phyloP scores from a whole-genome alignment of 2,113 vertebrate species.

The Eudorcas thomsonii region DNA sequence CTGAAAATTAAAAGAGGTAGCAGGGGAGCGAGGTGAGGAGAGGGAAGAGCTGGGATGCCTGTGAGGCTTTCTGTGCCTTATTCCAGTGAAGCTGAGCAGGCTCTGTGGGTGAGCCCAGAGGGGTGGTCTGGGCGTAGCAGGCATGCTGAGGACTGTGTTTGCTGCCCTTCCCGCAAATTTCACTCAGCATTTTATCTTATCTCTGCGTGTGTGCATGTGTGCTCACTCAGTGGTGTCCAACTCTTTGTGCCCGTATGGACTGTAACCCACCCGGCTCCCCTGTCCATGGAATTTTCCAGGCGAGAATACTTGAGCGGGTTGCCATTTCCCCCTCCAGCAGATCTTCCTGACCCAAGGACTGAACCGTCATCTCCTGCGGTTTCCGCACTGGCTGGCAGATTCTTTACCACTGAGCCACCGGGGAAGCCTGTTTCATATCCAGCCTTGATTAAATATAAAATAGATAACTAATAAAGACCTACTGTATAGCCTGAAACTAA shows the following conservation, averaged over 20 bases:
- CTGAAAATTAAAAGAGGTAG: not conserved
- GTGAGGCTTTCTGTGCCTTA: not conserved
- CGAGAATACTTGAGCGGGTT: not conserved
- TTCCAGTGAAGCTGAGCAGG: not conserved
- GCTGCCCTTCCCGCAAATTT: not conserved
- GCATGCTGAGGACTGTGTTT: not conserved
- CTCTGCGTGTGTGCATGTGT: fast-evolving
- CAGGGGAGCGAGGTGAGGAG: too few species aligned
- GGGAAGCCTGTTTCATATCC: not conserved
- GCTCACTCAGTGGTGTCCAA: not conserved
- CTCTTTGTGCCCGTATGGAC: not conserved
- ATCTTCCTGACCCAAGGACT: not conserved
- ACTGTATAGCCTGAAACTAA: not conserved
- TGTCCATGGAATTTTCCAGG: not conserved
- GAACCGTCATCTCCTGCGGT: not conserved
- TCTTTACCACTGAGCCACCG: not conserved
- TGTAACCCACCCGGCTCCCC: not conserved
- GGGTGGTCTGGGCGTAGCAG: fast-evolving
- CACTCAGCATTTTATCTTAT: not conserved
- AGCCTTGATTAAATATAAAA: not conserved
- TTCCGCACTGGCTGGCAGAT: not conserved
- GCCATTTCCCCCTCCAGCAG: not conserved
- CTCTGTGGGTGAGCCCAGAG: not conserved
- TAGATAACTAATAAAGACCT: not conserved
- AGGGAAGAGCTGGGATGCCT: not conserved